Evolutionary conservation across 2,888 invertebrate species (phyloP), one percentile per base, ranked within the genome.

Genomic region (Meandrusa payeni): DNA sequence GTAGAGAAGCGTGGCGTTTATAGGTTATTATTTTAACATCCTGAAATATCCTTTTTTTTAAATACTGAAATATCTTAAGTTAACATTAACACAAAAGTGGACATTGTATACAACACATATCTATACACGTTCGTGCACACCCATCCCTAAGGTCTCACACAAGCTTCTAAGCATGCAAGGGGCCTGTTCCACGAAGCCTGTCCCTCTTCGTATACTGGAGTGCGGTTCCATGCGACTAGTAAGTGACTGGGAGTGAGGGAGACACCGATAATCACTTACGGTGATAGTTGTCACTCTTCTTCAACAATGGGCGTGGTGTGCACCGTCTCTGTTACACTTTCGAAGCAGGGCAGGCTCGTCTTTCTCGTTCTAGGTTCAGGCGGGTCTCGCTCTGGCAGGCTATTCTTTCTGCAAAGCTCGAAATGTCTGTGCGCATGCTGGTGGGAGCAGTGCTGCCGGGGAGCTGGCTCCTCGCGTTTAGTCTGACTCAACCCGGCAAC

Each of bases 161-260:
- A 83, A 83, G 83, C 85, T 69, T 68, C 83, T 86, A 86, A 76
- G 63, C 86, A 86, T 86, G 86, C 86, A 83, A 79, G 77, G 77
- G 80, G 73, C 72, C 79, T 79, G 80, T 71, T 66, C 70, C 76
- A 66, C 37, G 69, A 80, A 79, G 81, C 80, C 80, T 69, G 62
- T 69, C 64, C 63, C 57, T 74, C 67, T 65, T 70, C 57, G 61
- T 42, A 43, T 41, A 53, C 61, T 66, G 65, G 64, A 64, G 82
- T 83, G 82, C 80, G 59, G 58, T 50, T 77, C 82, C 81, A 82
- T 83, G 82, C 83, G 68, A 66, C 83, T 81, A 79, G 66, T 72
- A 62, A 70, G 82, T 82, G 81, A 75, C 75, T 7, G 42, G 56
- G 77, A 76, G 77, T n/a, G n/a, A n/a, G n/a, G n/a, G n/a, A n/a